A percentile compares a stretch with the other conserved stretches of the same genome.
Conservation (phyloP, 2,888 invertebrate species). For the Stegana nigrithorax region DNA sequence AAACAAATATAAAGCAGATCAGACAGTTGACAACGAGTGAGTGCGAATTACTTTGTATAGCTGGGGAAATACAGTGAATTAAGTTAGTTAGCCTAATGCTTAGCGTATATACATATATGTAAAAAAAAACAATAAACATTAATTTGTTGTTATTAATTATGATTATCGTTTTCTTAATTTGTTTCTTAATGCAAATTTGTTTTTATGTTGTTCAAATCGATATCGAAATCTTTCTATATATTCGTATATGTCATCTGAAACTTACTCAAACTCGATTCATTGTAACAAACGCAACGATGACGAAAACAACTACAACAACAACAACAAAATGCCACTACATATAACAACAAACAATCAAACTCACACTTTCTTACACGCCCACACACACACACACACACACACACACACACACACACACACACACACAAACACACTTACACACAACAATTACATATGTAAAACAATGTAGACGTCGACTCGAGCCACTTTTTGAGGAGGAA, state of each 20-base stretch:
- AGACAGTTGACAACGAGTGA: no score
- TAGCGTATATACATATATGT: not conserved
- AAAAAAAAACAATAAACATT: not conserved
- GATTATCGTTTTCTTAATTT: not conserved
- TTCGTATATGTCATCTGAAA: slow-evolving; percentile 5
- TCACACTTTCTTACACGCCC: no score
- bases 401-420: slow-evolving; percentile 36
- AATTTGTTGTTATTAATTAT: not conserved
- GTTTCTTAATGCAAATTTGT: not conserved
- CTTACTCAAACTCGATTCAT: slow-evolving; percentile 9
- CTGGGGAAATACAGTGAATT: not conserved
- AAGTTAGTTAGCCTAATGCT: no score
- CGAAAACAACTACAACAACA: slow-evolving; percentile 29
- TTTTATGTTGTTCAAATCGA: not conserved
- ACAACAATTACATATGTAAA: slow-evolving; percentile 44
- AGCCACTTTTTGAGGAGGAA: slow-evolving; percentile 87
- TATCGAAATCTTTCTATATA: slow-evolving; percentile 5
- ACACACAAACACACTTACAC: not conserved
- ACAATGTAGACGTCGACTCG: slow-evolving; percentile 77
- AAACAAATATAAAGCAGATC: no score
- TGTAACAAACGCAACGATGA: slow-evolving; percentile 12
- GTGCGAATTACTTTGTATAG: no score
- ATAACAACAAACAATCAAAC: slow-evolving; percentile 34
- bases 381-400: no score
- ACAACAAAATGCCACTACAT: slow-evolving; percentile 40